These are phyloP conservation scores for Trididemnum clinides DNA, from an alignment of 23 tunicate species.

Conservation along the genomic window DNA sequence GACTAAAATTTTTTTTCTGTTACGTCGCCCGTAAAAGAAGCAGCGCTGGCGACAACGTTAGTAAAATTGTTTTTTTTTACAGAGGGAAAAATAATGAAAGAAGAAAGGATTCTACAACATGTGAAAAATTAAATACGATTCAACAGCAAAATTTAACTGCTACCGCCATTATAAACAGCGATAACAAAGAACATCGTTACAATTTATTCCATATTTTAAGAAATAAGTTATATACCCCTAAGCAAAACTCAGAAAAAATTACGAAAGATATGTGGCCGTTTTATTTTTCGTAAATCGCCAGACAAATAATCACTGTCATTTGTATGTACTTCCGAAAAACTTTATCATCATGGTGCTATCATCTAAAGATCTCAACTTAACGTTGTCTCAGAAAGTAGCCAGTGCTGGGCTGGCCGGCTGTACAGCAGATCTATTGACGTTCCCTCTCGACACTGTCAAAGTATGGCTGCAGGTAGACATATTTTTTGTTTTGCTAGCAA, in stretches of 20 bases:
- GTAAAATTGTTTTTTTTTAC: neutral
- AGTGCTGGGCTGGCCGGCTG: constrained; percentile 92
- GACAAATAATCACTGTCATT: neutral
- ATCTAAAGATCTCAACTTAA: constrained; percentile 1
- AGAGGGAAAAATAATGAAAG: neutral
- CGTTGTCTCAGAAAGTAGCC: constrained; percentile 65
- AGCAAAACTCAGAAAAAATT: neutral
- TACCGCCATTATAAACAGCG: neutral
- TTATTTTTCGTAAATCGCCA: constrained; percentile 53
- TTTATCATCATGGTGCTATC: constrained; percentile 23
- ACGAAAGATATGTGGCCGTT: constrained; percentile 82
- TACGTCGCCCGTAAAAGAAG: no score
- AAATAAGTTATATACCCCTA: neutral
- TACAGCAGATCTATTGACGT: constrained; percentile 88
- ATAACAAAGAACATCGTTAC: neutral
- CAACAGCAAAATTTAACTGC: no score
- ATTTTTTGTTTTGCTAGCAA: no score
- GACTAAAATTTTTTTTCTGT: no score
- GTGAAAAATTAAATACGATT: no score
- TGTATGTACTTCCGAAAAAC: neutral
- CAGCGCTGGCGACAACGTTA: no score
- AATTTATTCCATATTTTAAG: neutral
- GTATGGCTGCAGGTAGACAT: constrained; percentile 94
- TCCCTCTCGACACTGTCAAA: constrained; percentile 93
- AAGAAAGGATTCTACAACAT: no score